phyloP scores from a whole-genome alignment of 2,888 invertebrate genomes.

The Ligdia adustata region DNA sequence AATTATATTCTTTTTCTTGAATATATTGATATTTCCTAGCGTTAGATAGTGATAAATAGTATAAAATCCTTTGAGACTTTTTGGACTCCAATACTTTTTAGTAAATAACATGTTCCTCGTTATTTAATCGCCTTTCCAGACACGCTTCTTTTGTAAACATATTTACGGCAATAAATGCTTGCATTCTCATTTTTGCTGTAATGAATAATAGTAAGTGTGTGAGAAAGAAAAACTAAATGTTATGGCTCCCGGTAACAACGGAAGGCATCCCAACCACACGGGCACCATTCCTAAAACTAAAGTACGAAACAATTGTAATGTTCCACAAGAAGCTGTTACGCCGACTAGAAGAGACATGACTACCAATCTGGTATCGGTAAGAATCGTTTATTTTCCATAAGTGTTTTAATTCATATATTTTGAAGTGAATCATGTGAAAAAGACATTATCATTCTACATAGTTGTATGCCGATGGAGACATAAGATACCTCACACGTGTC shows the following conservation, averaged over 20 bases:
- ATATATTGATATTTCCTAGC: not conserved
- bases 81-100: not conserved
- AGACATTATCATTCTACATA: too few species aligned
- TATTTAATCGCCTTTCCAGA: constrained; percentile 11
- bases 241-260: constrained; percentile 82
- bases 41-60: not conserved
- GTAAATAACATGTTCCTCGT: constrained; percentile 5
- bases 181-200: constrained; percentile 14
- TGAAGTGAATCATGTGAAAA: too few species aligned
- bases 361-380: constrained; percentile 78
- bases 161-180: constrained; percentile 18
- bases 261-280: constrained; percentile 80
- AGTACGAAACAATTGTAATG: constrained; percentile 84
- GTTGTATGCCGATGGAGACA: too few species aligned
- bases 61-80: not conserved
- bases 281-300: constrained; percentile 88
- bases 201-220: constrained; percentile 42
- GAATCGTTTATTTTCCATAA: constrained; percentile 25
- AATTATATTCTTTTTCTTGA: not conserved
- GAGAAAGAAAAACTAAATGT: constrained; percentile 53
- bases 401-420: too few species aligned
- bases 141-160: constrained; percentile 30
- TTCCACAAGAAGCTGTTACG: constrained; percentile 84
- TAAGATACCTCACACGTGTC: too few species aligned
- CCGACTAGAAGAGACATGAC: constrained; percentile 85